These are phyloP conservation scores for Otus scops DNA, from an alignment of 2,797 vertebrate species.

Conservation along the genomic window DNA sequence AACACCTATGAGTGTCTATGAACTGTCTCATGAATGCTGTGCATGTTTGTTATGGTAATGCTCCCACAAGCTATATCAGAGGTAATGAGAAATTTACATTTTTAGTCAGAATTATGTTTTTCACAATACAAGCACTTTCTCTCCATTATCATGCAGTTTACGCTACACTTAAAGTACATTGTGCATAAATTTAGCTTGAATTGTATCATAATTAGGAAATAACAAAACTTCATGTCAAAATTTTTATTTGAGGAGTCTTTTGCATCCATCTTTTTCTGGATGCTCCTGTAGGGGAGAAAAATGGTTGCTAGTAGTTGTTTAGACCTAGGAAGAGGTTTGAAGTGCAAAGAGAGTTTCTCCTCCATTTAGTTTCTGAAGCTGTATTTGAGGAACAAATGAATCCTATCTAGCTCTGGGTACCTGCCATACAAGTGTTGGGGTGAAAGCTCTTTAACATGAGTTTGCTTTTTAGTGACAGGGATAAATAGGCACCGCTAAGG, in stretches of 20 bases:
- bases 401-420: not conserved
- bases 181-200: not conserved
- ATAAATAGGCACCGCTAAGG: not conserved
- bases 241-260: not conserved
- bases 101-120: not conserved
- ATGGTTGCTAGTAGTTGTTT: not conserved
- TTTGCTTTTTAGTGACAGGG: not conserved
- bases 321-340: not conserved
- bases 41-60: not conserved
- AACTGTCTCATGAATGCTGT: not conserved
- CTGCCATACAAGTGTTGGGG: not conserved
- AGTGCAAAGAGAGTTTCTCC: not conserved
- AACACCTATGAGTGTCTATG: not conserved
- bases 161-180: not conserved
- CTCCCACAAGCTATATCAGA: not conserved
- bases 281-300: not conserved
- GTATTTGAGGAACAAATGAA: not conserved
- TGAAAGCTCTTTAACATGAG: not conserved
- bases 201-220: not conserved
- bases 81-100: not conserved
- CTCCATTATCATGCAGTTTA: not conserved
- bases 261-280: not conserved
- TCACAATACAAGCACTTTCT: constrained; percentile 2
- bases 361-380: not conserved
- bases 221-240: not conserved